phyloP scores from a whole-genome alignment of 2,113 vertebrate species.

The Coturnix japonica region DNA sequence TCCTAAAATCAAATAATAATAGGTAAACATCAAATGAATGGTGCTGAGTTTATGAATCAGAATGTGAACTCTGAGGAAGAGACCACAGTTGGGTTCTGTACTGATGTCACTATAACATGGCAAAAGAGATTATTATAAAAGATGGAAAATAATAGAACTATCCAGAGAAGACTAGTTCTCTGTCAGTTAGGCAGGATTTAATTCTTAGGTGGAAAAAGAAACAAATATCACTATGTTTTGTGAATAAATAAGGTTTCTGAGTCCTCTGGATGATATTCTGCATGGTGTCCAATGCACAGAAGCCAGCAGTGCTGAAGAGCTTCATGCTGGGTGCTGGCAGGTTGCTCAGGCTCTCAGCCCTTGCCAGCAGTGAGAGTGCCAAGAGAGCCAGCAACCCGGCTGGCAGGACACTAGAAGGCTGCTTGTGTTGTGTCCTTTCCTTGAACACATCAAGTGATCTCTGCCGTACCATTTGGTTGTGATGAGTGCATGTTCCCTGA shows the following conservation, averaged over 20 bases:
- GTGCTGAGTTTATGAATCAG: neutral
- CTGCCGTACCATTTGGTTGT: neutral
- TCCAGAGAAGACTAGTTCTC: neutral
- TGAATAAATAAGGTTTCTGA: neutral
- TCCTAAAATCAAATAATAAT: neutral
- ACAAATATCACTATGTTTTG: neutral
- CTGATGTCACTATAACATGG: neutral
- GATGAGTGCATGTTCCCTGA: neutral
- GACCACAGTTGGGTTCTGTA: neutral
- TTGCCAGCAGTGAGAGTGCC: neutral
- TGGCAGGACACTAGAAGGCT: neutral
- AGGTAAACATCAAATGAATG: neutral
- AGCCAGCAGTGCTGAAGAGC: neutral
- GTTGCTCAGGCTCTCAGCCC: neutral
- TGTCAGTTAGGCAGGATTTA: neutral
- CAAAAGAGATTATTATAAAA: neutral
- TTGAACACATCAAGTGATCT: neutral
- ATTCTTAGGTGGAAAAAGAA: neutral
- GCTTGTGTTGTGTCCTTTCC: neutral
- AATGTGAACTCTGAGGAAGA: neutral
- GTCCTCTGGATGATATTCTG: neutral
- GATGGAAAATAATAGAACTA: neutral
- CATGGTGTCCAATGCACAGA: neutral
- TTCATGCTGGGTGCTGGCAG: slow-evolving; percentile 22
- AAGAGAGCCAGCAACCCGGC: neutral